Percentiles rank a stretch among this genome's conserved stretches.
Evolutionary conservation across 2,113 vertebrate genomes (phyloP).

Genomic region (Ammodramus savannarum): DNA sequence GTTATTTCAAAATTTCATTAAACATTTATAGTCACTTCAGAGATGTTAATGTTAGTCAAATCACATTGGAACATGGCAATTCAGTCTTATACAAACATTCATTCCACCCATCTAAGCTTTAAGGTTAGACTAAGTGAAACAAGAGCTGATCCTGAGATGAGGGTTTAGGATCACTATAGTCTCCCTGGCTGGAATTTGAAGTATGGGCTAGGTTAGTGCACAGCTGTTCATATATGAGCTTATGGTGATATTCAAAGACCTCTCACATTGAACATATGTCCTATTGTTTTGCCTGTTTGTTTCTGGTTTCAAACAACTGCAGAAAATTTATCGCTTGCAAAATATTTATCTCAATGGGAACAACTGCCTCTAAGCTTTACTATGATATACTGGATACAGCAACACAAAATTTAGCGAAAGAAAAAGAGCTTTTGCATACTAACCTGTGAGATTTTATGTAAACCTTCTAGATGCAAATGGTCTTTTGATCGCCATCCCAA

Average conservation of each 20-base stretch:
- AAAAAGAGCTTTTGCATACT: background rate
- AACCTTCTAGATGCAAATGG: background rate
- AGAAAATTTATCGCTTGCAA: background rate
- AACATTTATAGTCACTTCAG: background rate
- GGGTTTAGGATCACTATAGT: background rate
- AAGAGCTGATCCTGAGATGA: background rate
- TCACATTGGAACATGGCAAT: background rate
- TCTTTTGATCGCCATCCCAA: background rate
- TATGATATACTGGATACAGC: background rate
- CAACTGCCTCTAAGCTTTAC: background rate
- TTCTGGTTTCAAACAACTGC: background rate
- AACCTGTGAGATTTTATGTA: background rate
- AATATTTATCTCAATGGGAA: background rate
- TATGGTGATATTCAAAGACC: background rate
- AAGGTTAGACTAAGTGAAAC: background rate
- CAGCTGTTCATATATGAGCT: background rate
- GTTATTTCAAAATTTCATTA: background rate
- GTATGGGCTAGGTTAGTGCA: background rate
- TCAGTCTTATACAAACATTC: background rate
- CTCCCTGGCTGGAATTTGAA: background rate
- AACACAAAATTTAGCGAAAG: background rate
- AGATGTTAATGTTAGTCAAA: background rate
- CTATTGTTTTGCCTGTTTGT: background rate
- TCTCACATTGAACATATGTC: background rate
- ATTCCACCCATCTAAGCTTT: background rate